phyloP scores from a whole-genome alignment of 2,113 vertebrate genomes.

The Trematocara stigmaticum region DNA sequence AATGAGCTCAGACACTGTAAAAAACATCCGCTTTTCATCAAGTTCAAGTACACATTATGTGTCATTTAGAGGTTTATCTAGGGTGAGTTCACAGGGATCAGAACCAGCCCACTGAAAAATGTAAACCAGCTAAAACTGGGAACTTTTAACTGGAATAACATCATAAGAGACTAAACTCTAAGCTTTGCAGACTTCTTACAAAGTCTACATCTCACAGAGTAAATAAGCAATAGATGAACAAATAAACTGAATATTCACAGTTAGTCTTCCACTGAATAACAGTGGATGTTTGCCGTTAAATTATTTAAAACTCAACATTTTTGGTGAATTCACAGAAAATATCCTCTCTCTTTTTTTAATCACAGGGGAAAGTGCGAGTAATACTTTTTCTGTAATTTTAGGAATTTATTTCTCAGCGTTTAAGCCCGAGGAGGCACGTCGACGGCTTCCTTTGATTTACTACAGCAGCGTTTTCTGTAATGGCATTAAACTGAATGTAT shows the following conservation, averaged over 20 bases:
- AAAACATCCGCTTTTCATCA: background rate
- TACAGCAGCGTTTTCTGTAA: background rate
- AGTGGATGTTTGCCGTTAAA: fast-evolving
- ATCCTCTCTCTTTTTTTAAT: background rate
- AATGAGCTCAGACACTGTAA: background rate
- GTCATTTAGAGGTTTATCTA: fast-evolving
- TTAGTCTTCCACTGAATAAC: background rate
- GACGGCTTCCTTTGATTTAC: background rate
- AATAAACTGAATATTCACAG: background rate
- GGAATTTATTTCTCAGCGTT: background rate
- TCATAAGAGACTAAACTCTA: background rate
- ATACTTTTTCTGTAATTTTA: background rate
- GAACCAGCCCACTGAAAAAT: background rate
- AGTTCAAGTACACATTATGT: background rate
- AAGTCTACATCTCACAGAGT: background rate
- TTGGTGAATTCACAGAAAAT: background rate
- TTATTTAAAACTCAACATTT: background rate
- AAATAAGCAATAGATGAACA: background rate
- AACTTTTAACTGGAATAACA: background rate
- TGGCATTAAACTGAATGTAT: background rate
- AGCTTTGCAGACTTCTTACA: fast-evolving
- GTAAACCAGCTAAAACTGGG: background rate
- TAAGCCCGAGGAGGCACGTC: background rate
- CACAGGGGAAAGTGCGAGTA: background rate
- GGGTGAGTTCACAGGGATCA: background rate